phyloP scores from a whole-genome alignment of 2,113 vertebrate species.

The Stigmatopora argus region DNA sequence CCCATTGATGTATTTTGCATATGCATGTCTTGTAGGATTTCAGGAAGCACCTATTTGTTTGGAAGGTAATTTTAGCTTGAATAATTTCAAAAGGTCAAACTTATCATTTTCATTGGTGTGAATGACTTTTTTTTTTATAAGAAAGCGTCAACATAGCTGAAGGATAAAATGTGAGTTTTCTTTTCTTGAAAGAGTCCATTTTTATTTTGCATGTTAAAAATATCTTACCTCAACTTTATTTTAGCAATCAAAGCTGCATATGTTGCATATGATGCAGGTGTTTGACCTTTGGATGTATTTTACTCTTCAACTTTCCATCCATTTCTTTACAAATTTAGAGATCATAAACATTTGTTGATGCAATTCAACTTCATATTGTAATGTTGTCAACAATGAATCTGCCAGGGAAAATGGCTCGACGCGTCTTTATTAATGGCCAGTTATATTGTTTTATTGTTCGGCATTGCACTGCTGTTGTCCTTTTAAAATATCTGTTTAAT shows the following conservation, averaged over 20 bases:
- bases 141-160: conserved; percentile 17
- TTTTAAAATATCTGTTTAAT: conserved; percentile 1
- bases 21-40: conserved; percentile 70
- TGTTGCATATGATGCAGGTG: not conserved
- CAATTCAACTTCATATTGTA: not conserved
- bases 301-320: conserved; percentile 1
- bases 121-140: conserved; percentile 29
- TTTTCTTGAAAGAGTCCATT: conserved; percentile 16
- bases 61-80: conserved; percentile 40
- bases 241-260: not conserved
- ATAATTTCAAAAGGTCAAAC: conserved; percentile 32
- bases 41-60: conserved; percentile 33
- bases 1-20: conserved; percentile 61
- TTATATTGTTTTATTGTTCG: not conserved
- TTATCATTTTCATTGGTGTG: conserved; percentile 27
- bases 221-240: not conserved
- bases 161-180: conserved; percentile 23
- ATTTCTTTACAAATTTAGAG: not conserved
- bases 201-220: conserved; percentile 5
- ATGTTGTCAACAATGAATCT: not conserved
- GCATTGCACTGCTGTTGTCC: conserved; percentile 2
- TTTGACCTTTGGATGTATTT: conserved; percentile 1
- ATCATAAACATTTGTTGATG: not conserved
- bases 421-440: not conserved
- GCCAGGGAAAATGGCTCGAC: not conserved